Evolutionary conservation across 2,797 vertebrate genomes (phyloP).

Genomic region (Trichosurus vulpecula): DNA sequence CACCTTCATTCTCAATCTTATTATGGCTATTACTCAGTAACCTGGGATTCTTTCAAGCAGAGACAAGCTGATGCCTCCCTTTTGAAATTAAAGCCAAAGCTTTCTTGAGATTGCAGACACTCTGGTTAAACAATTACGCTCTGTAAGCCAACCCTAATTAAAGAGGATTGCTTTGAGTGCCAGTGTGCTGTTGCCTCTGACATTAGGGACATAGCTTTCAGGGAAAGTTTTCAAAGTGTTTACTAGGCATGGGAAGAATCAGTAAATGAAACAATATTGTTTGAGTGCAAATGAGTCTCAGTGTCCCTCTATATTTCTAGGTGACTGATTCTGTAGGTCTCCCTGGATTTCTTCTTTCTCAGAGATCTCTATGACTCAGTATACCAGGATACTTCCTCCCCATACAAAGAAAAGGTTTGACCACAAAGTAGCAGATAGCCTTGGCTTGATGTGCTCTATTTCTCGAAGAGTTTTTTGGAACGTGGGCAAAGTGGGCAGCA

Average conservation of each 20-base stretch:
- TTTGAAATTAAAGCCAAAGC: constrained; percentile 39
- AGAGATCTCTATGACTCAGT: neutral
- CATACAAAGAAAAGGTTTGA: neutral
- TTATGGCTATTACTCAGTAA: constrained; percentile 53
- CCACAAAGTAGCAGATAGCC: neutral
- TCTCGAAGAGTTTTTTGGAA: neutral
- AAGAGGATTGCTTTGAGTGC: neutral
- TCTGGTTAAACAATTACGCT: neutral
- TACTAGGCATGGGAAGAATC: rapidly evolving
- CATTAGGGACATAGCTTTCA: neutral
- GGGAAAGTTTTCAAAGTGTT: constrained; percentile 16
- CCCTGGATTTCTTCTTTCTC: too few species aligned
- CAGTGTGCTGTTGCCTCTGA: neutral
- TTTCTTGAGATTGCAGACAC: neutral
- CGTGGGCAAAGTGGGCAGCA: neutral
- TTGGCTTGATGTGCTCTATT: neutral
- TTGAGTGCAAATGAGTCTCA: rapidly evolving
- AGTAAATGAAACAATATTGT: neutral
- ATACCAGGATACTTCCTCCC: neutral
- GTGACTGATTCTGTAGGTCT: neutral
- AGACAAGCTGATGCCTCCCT: neutral
- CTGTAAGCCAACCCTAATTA: constrained; percentile 9
- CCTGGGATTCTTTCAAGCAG: constrained; percentile 43
- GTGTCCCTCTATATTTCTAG: neutral
- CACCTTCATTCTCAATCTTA: constrained; percentile 55